These are phyloP conservation scores for Toxotes chatareus DNA, from an alignment of 2,113 vertebrate species.

Conservation along the genomic window DNA sequence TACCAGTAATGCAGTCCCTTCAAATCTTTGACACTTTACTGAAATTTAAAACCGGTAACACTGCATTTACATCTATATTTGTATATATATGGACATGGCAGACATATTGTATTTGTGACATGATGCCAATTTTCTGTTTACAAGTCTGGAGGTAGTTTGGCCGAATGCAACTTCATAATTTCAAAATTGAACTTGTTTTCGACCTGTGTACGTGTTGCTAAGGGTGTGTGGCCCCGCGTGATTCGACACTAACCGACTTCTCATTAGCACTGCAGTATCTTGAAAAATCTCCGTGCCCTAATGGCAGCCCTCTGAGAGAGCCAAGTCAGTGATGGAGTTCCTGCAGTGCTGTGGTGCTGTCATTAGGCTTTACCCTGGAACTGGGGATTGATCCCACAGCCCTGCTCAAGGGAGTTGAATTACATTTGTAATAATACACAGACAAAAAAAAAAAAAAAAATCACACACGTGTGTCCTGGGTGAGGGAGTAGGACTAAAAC, in stretches of 20 bases:
- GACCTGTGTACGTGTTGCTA: not conserved
- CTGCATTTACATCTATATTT: not conserved
- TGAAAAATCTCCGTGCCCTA: constrained; percentile 19
- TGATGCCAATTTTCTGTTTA: constrained; percentile 12
- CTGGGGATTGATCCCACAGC: constrained; percentile 29
- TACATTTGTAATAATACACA: constrained; percentile 44
- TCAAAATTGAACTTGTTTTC: constrained; percentile 3
- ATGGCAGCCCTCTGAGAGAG: not conserved
- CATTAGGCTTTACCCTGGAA: constrained; percentile 37
- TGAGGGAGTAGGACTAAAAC: constrained; percentile 45
- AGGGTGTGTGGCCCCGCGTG: constrained; percentile 23
- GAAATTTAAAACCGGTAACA: too few species aligned
- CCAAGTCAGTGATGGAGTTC: constrained; percentile 27
- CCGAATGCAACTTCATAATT: not conserved
- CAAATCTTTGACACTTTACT: not conserved
- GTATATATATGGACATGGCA: not conserved
- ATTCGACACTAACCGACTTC: constrained; percentile 14
- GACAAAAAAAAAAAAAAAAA: constrained; percentile 4
- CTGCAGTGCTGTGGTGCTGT: not conserved
- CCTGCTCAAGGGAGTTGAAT: constrained; percentile 33
- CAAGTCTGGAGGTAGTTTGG: constrained; percentile 7
- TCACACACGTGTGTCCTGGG: constrained; percentile 7
- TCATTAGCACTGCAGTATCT: constrained; percentile 25
- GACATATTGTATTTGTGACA: not conserved
- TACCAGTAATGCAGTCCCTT: not conserved